Base-by-base conservation (phyloP, 2,113 vertebrate genomes). In the Petrocephalus zakoni region DNA sequence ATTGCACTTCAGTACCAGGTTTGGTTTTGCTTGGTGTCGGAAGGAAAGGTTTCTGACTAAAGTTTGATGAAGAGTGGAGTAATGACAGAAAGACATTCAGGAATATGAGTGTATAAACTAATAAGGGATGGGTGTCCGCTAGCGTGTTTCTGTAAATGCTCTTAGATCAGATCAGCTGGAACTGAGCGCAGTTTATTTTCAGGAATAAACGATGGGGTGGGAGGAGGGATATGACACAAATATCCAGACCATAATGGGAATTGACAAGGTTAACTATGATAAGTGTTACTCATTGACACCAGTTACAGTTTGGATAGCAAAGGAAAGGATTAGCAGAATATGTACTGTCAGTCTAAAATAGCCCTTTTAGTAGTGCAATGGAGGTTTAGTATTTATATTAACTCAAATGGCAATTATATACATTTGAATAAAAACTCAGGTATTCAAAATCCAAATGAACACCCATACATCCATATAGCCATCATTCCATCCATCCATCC, bases 1-100 rank as follows among this genome's bases (percentile, higher is more conserved):
- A 72, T 22, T 89, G 46, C 52, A 83, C 55, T 90, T 29, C 61
- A 68, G 29, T 25, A 68, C 25, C 61, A 13, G n/a, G 78, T 93
- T 93, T 90, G 87, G 29, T 75, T 75, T 37, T 75, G 68, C 11
- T 75, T 75, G 25, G 34, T 75, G 15, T 64, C 10, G 25, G 68
- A 1, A 75, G 34, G 68, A 75, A 75, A 17, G 5, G 25, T 75
- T 29, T 75, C n/a, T 75, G 68, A 75, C 13, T 75, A 75, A 75
- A 34, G 15, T 5, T 11, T 75, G 34, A 15, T 37, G 68, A 75
- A 37, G 25, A 75, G 1, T 75, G 0, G 29, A 34, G 34, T 37
- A 75, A 6, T 29, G 68, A 34, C 68, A 19, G 15, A 4, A 37
- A 75, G 34, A 75, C 15, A 19, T 29, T 75, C 68, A 17, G 11